A percentile compares a stretch with the other conserved stretches of the same genome.
Conservation (phyloP, 2,888 invertebrate species). For the Actias luna region DNA sequence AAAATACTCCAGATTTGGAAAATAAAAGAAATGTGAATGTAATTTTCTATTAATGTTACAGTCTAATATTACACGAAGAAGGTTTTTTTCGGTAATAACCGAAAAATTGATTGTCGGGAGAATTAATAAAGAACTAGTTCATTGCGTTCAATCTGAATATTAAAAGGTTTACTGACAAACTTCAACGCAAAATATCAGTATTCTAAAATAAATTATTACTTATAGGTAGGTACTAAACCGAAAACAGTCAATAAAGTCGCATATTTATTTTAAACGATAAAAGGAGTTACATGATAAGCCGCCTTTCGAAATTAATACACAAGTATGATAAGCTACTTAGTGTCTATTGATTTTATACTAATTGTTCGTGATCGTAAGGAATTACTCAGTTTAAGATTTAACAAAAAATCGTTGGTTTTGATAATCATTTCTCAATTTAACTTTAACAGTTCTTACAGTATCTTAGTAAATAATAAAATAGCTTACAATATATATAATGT, state of each 20-base stretch:
- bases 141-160: not conserved
- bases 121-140: too few species aligned
- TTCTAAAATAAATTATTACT: not conserved
- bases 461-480: too few species aligned
- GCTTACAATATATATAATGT: not conserved
- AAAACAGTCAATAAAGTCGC: conserved; percentile 1
- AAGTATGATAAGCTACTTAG: conserved; percentile 63
- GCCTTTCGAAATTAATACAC: conserved; percentile 56
- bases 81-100: too few species aligned
- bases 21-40: too few species aligned
- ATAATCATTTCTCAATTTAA: not conserved
- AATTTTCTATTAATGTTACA: too few species aligned
- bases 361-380: not conserved
- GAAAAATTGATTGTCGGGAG: too few species aligned
- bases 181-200: not conserved
- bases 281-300: conserved; percentile 48
- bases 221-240: too few species aligned
- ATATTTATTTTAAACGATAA: conserved; percentile 35
- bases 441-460: not conserved
- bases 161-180: not conserved
- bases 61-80: too few species aligned
- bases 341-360: conserved; percentile 50
- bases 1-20: too few species aligned
- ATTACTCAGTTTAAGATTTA: not conserved
- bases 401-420: not conserved